Evolutionary conservation across 2,888 invertebrate species (phyloP).

Genomic region (Drosophila mayaguana): DNA sequence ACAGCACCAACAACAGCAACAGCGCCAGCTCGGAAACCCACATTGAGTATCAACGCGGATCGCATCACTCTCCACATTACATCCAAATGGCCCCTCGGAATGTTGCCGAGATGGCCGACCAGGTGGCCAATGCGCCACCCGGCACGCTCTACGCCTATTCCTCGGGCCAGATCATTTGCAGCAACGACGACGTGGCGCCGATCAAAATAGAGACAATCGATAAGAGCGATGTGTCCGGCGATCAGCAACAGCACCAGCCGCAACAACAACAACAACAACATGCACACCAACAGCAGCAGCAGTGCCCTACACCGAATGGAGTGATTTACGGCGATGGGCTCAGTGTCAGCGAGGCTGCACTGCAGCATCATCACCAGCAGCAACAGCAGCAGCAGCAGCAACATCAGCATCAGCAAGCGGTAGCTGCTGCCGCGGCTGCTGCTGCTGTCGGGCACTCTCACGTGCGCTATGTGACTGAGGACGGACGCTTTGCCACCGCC

Average conservation of each 20-base stretch:
- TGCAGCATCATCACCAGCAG: conserved; percentile 72
- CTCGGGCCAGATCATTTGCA: conserved; percentile 78
- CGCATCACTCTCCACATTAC: conserved; percentile 81
- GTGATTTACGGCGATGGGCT: conserved; percentile 72
- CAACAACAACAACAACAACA: conserved; percentile 62
- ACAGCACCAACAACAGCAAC: conserved; percentile 64
- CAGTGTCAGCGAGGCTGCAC: conserved; percentile 72
- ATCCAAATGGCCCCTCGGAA: conserved; percentile 82
- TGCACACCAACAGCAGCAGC: conserved; percentile 68
- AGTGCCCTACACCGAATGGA: conserved; percentile 79
- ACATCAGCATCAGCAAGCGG: conserved; percentile 54
- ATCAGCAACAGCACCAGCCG: conserved; percentile 65
- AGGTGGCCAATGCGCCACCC: conserved; percentile 52
- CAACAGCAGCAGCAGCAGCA: conserved; percentile 58
- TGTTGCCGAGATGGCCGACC: conserved; percentile 74
- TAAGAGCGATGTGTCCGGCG: conserved; percentile 72
- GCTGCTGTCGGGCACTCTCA: conserved; percentile 39
- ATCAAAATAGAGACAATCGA: conserved; percentile 84
- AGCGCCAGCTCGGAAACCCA: conserved; percentile 65
- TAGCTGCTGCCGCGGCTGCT: conserved; percentile 42
- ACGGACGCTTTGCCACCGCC: conserved; percentile 62
- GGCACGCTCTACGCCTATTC: conserved; percentile 77
- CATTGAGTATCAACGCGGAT: conserved; percentile 75
- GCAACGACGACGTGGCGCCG: conserved; percentile 71
- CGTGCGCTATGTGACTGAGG: conserved; percentile 68